Evolutionary conservation across 2,113 vertebrate species (phyloP).

Genomic region (Eidolon helvum): DNA sequence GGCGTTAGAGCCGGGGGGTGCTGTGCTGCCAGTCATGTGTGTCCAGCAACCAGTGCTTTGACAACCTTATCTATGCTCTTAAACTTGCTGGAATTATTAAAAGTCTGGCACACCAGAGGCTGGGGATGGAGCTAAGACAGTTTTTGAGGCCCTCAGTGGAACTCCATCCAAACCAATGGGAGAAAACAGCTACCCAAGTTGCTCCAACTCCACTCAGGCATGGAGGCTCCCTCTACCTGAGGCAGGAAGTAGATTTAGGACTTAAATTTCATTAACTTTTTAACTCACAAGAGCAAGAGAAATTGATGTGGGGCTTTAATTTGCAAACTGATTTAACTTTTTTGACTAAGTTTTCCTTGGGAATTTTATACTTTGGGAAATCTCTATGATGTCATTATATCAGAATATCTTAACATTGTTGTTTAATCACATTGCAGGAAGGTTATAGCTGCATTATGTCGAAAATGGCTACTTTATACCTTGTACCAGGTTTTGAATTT

Average conservation of each 20-base stretch:
- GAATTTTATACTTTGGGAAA: neutral
- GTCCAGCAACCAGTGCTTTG: neutral
- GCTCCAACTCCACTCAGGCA: no score
- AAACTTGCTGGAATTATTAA: neutral
- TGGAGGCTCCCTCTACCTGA: neutral
- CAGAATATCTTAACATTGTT: neutral
- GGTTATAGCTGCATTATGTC: neutral
- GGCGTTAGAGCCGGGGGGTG: neutral
- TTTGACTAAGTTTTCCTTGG: neutral
- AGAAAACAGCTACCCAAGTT: neutral
- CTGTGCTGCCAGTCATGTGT: accelerated
- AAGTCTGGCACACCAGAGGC: neutral
- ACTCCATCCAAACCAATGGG: no score
- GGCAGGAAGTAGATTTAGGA: neutral
- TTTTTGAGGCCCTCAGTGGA: neutral
- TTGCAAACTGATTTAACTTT: neutral
- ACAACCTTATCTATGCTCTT: no score
- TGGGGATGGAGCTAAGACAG: neutral
- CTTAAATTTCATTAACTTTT: neutral
- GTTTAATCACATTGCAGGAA: neutral
- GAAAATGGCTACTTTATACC: neutral
- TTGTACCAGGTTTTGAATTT: neutral
- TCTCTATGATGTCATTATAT: neutral
- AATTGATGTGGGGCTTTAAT: neutral
- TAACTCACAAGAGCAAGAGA: neutral